phyloP scores from a whole-genome alignment of 2,113 vertebrate genomes.

The Odontesthes bonariensis region DNA sequence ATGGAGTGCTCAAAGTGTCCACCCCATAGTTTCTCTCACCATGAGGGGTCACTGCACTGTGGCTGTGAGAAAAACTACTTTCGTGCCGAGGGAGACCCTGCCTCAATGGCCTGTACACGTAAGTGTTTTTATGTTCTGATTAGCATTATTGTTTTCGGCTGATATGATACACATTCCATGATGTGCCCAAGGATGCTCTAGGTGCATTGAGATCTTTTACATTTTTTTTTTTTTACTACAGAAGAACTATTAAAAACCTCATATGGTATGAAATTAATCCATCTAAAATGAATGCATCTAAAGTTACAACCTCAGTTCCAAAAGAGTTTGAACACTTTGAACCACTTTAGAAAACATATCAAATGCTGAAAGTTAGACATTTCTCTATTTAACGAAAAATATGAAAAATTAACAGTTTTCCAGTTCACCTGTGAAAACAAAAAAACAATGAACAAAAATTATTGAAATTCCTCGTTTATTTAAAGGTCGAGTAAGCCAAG shows the following conservation, averaged over 20 bases:
- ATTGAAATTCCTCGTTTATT: constrained; percentile 31
- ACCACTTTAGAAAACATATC: too few relatives aligned
- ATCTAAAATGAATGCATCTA: too few relatives aligned
- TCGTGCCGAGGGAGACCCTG: constrained; percentile 93
- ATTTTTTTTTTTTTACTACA: background rate
- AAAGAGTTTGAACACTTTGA: too few relatives aligned
- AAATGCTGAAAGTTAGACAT: background rate
- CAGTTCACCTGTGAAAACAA: constrained; percentile 5
- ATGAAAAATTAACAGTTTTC: background rate
- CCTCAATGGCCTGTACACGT: constrained; percentile 98
- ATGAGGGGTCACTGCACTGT: constrained; percentile 92
- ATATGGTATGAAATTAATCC: background rate
- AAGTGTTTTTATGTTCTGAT: constrained; percentile 67
- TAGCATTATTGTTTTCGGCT: background rate
- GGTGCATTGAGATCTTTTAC: background rate
- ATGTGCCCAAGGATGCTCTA: background rate
- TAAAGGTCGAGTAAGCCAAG: constrained; percentile 33
- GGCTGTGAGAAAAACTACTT: constrained; percentile 98
- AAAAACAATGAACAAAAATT: background rate
- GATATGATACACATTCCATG: background rate
- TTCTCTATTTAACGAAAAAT: background rate
- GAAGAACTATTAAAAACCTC: background rate
- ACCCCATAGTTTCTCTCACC: constrained; percentile 91
- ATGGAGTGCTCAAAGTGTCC: constrained; percentile 95
- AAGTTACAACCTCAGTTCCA: too few relatives aligned